These are phyloP conservation scores for Lamellibrachia columna DNA, from an alignment of 2,888 invertebrate species.

Conservation along the genomic window DNA sequence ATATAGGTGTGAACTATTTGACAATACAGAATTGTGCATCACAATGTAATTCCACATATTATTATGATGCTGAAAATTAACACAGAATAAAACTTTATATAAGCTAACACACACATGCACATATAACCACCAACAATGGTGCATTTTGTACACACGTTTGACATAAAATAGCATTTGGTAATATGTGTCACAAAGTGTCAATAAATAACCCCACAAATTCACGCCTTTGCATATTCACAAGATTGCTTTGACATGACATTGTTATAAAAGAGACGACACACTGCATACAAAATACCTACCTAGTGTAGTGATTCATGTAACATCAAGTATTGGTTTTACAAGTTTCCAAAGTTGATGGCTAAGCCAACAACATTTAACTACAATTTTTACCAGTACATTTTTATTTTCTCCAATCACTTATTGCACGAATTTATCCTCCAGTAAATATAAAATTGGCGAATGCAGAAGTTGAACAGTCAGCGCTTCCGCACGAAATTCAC, in stretches of 20 bases:
- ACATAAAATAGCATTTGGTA: not conserved
- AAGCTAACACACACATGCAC: not conserved
- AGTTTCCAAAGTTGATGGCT: not conserved
- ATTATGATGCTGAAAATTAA: not conserved
- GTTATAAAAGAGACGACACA: not conserved
- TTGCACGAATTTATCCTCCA: not conserved
- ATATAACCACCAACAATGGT: not conserved
- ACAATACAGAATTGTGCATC: not conserved
- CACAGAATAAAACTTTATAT: not conserved
- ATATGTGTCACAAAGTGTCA: not conserved
- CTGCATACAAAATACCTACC: not conserved
- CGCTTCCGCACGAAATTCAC: not conserved
- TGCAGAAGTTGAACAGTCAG: not conserved
- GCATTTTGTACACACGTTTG: not conserved
- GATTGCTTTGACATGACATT: not conserved
- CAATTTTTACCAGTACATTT: not conserved
- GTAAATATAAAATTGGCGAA: not conserved
- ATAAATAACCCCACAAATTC: not conserved
- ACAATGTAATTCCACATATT: not conserved
- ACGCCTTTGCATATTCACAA: not conserved
- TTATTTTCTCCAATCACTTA: not conserved
- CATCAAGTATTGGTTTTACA: not conserved
- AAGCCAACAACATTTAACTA: not conserved
- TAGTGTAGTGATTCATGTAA: not conserved
- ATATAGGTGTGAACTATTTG: no score